Conservation (phyloP, 2,797 vertebrate genomes). For the Galago senegalensis region DNA sequence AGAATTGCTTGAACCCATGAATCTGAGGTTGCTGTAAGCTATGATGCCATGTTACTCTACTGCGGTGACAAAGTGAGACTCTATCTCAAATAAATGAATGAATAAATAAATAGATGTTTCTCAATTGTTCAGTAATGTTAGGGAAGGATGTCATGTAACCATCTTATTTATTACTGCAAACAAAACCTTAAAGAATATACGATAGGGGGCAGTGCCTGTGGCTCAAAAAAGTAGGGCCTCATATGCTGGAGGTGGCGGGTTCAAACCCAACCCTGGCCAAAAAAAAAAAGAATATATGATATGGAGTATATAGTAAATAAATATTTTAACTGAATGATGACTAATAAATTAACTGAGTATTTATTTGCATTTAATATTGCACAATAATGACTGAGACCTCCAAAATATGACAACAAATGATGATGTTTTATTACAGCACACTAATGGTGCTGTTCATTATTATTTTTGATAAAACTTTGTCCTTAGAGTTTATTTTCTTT, state of each 20-base stretch:
- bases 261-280: too few relatives aligned
- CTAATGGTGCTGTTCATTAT: background rate
- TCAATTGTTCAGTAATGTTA: constrained; percentile 34
- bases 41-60: too few relatives aligned
- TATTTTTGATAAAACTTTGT: constrained; percentile 47
- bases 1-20: too few relatives aligned
- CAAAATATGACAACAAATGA: background rate
- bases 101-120: background rate
- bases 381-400: background rate
- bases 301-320: background rate
- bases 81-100: too few relatives aligned
- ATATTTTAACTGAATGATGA: constrained; percentile 52
- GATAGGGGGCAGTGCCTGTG: background rate
- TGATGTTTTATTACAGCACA: background rate
- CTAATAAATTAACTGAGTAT: constrained; percentile 39
- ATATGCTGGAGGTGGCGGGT: too few relatives aligned
- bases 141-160: background rate
- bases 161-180: background rate
- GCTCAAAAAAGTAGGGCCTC: too few relatives aligned
- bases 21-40: too few relatives aligned
- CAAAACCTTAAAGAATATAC: constrained; percentile 37
- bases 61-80: too few relatives aligned
- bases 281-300: background rate
- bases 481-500: constrained; percentile 35
- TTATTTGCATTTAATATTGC: background rate